phyloP scores from a whole-genome alignment of 1,140 invertebrate genomes.

The Pseudomyrmex flavicornis region DNA sequence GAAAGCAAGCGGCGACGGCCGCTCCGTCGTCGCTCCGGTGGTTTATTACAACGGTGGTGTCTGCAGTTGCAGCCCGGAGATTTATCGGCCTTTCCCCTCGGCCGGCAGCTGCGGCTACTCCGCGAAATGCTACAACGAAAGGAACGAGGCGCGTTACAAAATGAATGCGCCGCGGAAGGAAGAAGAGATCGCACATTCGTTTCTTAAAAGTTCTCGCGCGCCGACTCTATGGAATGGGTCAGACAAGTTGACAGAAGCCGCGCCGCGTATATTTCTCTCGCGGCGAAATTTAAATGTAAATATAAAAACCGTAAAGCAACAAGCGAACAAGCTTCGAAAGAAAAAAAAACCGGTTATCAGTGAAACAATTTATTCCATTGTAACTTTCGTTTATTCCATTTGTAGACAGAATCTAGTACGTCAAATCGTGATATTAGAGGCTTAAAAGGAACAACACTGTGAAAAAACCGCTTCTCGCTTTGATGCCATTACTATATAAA shows the following conservation, averaged over 20 bases:
- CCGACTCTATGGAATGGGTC: background rate
- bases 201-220: conserved; percentile 36
- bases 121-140: conserved; percentile 42
- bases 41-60: conserved; percentile 55
- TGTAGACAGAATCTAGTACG: no score
- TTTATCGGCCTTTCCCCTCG: conserved; percentile 46
- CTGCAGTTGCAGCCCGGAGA: conserved; percentile 40
- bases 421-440: no score
- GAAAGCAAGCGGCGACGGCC: conserved; percentile 17
- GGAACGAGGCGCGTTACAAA: conserved; percentile 41
- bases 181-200: conserved; percentile 45
- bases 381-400: no score
- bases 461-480: no score
- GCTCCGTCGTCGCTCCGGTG: conserved; percentile 42
- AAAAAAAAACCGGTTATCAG: background rate
- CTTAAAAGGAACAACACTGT: no score
- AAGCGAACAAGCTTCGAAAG: background rate
- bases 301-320: background rate
- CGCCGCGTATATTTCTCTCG: background rate
- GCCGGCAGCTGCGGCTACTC: conserved; percentile 37
- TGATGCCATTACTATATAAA: no score
- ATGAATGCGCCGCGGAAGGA: conserved; percentile 43
- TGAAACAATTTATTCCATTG: no score
- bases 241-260: conserved; percentile 17
- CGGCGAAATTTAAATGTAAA: conserved; percentile 15